Base-by-base conservation (phyloP, 2,888 invertebrate genomes). In the Ashinkailepas kermadecensis region DNA sequence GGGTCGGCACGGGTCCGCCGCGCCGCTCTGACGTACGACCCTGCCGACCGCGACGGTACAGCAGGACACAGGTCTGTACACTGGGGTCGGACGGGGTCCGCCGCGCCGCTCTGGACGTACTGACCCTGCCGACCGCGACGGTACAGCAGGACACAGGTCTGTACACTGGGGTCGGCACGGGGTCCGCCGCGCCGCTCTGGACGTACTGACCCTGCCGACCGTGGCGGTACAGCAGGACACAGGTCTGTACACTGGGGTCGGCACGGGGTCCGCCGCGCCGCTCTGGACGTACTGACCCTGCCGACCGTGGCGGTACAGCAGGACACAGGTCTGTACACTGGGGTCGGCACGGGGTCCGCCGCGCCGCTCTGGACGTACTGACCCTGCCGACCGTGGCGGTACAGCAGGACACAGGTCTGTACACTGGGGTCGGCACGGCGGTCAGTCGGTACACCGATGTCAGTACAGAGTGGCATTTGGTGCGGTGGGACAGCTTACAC, bases 11-110 rank as follows among this genome's bases (percentile, higher is more conserved):
- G 39, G 39, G 86, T 86, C 59, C 86, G 87, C 25, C 86, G 86
- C 57, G 87, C 87, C 82, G 82, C 85, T 64, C 86, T 89, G 3
- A 82, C 25, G 83, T 83, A 8, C 83, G 4, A 64, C 82, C 8
- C 82, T 80, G 56, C 83, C 83, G 21, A 65, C 80, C 54, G 82
- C 82, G 39, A 39, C 81, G 15, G 79, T 83, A 57, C 78, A 82
- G 56, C 81, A 83, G 15, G 62, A 74, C 54, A 80, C 70, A 0
- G 57, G 70, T 70, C 9, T 23, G 62, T 62, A 39, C 39, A 39
- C 39, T 1, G 39, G 39, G 39, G 2, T 39, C 39, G 4, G 39
- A n/a, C n/a, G 39, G 39, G 39, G 39, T 39, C 39, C 1, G 39
- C n/a, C n/a, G n/a, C n/a, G n/a, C n/a, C n/a, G n/a, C n/a, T n/a